These are phyloP conservation scores for Pantherophis vulpinus DNA, from an alignment of 2,797 vertebrate species.

Conservation along the genomic window DNA sequence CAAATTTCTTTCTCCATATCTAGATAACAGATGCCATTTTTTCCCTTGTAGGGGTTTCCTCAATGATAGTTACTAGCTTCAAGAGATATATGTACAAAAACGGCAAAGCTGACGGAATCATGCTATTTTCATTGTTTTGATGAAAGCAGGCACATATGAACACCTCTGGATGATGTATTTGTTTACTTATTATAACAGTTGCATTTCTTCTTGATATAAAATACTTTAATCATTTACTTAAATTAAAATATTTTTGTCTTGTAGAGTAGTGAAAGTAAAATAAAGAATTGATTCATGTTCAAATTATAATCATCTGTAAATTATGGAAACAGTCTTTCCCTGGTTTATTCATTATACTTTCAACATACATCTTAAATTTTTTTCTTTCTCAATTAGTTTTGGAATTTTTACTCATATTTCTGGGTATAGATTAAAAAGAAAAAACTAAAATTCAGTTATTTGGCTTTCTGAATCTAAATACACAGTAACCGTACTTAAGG, in stretches of 20 bases:
- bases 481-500: neutral
- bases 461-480: neutral
- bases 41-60: neutral
- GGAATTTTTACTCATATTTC: neutral
- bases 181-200: neutral
- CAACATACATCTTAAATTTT: neutral
- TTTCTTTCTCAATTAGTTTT: neutral
- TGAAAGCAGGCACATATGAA: neutral
- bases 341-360: neutral
- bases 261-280: neutral
- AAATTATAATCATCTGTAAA: neutral
- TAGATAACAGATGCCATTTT: neutral
- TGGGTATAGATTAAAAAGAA: neutral
- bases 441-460: neutral
- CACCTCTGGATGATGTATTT: neutral
- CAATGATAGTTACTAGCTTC: neutral
- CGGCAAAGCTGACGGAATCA: neutral
- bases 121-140: neutral
- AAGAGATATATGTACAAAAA: neutral
- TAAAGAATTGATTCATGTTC: neutral
- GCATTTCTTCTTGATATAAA: neutral
- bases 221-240: neutral
- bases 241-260: neutral
- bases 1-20: neutral
- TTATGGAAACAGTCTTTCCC: neutral